Conservation (phyloP, 2,888 invertebrate species). For the Strigamia transsilvanica region DNA sequence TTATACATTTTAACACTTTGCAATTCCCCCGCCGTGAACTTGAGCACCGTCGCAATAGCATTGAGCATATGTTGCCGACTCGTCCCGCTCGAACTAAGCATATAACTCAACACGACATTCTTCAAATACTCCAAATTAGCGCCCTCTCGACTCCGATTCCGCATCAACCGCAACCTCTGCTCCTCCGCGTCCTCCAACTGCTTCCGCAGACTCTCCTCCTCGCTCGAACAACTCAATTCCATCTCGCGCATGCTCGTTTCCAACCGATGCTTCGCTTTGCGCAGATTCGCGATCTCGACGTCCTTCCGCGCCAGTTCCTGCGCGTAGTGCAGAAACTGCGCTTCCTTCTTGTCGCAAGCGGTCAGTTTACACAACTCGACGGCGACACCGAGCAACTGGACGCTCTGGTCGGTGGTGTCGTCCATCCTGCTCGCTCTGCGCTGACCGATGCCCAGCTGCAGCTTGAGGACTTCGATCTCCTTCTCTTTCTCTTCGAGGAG, state of each 20-base stretch:
- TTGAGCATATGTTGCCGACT: slow-evolving; percentile 85
- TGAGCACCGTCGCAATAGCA: slow-evolving; percentile 84
- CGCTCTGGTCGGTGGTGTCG: not conserved
- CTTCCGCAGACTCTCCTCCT: slow-evolving; percentile 73
- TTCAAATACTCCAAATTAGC: slow-evolving; percentile 90
- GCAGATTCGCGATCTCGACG: slow-evolving; percentile 76
- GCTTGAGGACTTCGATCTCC: slow-evolving; percentile 63
- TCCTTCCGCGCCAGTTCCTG: slow-evolving; percentile 83
- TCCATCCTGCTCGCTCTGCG: not conserved
- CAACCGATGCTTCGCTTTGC: slow-evolving; percentile 74
- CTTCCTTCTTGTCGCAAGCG: slow-evolving; percentile 59
- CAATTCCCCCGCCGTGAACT: slow-evolving; percentile 78
- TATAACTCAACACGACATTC: slow-evolving; percentile 85
- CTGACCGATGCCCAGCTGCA: slow-evolving; percentile 55
- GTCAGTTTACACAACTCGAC: slow-evolving; percentile 55
- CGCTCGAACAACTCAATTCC: slow-evolving; percentile 63
- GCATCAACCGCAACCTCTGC: slow-evolving; percentile 64
- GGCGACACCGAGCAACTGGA: not conserved
- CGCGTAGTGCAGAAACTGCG: slow-evolving; percentile 77
- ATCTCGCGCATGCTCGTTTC: slow-evolving; percentile 69
- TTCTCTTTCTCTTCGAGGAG: slow-evolving; percentile 81
- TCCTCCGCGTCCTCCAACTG: slow-evolving; percentile 63
- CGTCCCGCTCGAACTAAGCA: slow-evolving; percentile 74
- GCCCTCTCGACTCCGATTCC: slow-evolving; percentile 74
- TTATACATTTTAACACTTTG: slow-evolving; percentile 63